Evolutionary conservation across 2,797 vertebrate species (phyloP).

Genomic region (Alcedo atthis): DNA sequence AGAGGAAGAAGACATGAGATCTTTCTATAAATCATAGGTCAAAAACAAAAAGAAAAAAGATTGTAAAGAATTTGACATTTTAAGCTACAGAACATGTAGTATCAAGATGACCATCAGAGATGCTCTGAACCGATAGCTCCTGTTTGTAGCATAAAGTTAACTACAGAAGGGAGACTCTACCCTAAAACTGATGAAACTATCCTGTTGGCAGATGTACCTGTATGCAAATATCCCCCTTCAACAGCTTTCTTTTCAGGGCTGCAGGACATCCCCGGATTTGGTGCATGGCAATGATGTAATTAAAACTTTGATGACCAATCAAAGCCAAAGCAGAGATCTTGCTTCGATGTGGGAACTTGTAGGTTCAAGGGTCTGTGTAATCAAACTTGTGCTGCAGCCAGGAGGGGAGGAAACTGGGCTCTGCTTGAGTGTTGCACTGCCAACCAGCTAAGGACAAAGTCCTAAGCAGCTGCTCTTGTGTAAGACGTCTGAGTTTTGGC

Average conservation of each 20-base stretch:
- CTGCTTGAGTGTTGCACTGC: not conserved
- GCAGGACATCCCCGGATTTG: not conserved
- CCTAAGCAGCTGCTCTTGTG: constrained; percentile 50
- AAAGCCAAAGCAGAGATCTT: not conserved
- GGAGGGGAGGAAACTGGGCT: constrained; percentile 33
- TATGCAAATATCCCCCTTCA: not conserved
- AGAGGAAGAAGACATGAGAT: not conserved
- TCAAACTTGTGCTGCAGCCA: not conserved
- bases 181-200: not conserved
- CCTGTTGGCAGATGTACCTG: not conserved
- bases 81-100: not conserved
- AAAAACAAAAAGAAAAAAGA: not conserved
- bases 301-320: not conserved
- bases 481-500: constrained; percentile 20
- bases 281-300: not conserved
- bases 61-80: not conserved
- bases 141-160: not conserved
- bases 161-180: not conserved
- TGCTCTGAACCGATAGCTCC: not conserved
- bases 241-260: not conserved
- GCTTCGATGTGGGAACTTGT: not conserved
- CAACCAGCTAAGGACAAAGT: constrained; percentile 62
- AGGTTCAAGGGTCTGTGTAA: constrained; percentile 26
- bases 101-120: not conserved
- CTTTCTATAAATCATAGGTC: not conserved